Evolutionary conservation across 2,888 invertebrate genomes (phyloP), one percentile per base, ranked within the genome.

Genomic region (Pristionchus japonicus): DNA sequence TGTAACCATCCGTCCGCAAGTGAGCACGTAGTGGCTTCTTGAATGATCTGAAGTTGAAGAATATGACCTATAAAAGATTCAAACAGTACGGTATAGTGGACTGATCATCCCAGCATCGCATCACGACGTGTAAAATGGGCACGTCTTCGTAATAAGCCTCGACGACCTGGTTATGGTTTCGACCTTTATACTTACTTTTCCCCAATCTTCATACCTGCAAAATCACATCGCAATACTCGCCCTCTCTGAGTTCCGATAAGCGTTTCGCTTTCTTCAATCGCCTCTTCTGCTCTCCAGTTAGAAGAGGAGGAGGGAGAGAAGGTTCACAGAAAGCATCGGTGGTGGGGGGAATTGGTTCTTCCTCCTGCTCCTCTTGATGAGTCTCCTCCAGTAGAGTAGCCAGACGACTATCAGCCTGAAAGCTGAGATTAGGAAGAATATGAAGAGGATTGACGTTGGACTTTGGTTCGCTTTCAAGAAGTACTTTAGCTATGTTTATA

Each of bases 21-120:
- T 83, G 34, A 9, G 37, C 15, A 31, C 82, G 82, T 0, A 83
- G 52, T 23, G 82, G 82, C 23, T 20, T 49, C 15, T 6, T 15
- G 34, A 17, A 52, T 23, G 40, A n/a, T 47, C 77, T 77, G 27
- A 43, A 77, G 27, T 40, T 27, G 2, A 57, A 43, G 6, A 23
- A 1, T 57, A n/a, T n/a, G 70, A 11, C 6, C 20, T 40, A 43
- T 27, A 6, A 47, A 9, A 23, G 9, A 23, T 20, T 57, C 23
- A 57, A 57, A 23, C n/a, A n/a, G 57, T 37, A 83, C 82, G 49
- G 82, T 1, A 52, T 34, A 9, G 34, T 37, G 3, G 82, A 83
- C 1, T 27, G 77, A 52, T 34, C 13, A 52, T 83, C 52, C 82
- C 82, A 83, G 52, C 82, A 83, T 83, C 52, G 31, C 31, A 83